phyloP scores from a whole-genome alignment of 2,113 vertebrate genomes.

The Prionailurus viverrinus region DNA sequence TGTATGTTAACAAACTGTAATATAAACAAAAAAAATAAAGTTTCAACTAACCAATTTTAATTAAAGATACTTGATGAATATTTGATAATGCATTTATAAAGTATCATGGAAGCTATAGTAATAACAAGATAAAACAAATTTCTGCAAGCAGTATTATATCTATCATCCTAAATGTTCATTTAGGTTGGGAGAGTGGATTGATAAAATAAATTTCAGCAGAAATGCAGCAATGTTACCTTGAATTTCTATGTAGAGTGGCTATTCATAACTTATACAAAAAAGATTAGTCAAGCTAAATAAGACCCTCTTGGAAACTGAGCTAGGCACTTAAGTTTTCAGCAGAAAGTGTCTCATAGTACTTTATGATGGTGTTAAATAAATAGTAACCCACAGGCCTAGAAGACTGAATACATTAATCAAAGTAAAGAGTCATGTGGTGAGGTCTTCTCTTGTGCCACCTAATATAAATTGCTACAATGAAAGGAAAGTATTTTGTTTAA shows the following conservation, averaged over 20 bases:
- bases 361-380: not conserved
- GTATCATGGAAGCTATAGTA: not conserved
- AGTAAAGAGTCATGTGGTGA: constrained; percentile 23
- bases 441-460: constrained; percentile 35
- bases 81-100: not conserved
- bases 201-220: not conserved
- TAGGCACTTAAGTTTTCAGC: not conserved
- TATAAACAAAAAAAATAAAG: not conserved
- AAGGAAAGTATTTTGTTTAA: constrained; percentile 47
- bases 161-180: not conserved
- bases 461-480: constrained; percentile 6
- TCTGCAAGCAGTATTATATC: not conserved
- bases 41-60: constrained; percentile 27
- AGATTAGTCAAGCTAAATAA: not conserved
- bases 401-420: not conserved
- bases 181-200: not conserved
- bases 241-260: not conserved
- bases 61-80: not conserved
- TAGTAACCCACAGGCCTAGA: not conserved
- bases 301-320: not conserved
- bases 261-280: not conserved
- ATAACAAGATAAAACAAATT: not conserved
- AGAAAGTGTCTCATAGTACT: not conserved
- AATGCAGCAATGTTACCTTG: not conserved
- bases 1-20: not conserved